Base-by-base conservation (phyloP, 2,113 vertebrate species). In the Todiramphus saurophagus region DNA sequence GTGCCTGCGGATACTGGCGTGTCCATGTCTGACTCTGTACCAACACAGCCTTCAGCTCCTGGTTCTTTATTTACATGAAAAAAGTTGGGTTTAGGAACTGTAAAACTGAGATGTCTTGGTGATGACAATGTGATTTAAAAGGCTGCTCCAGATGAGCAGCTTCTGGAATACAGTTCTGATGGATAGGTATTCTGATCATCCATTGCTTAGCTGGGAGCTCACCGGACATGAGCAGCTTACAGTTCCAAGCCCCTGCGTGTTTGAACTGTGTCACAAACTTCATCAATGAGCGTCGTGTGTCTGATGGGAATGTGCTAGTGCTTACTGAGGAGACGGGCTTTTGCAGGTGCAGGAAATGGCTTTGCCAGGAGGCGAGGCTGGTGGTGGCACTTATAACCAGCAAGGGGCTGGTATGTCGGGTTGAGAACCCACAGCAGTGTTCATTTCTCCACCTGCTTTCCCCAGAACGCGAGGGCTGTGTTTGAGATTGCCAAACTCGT, bases 261-360 rank as follows among this genome's bases (percentile, higher is more conserved):
- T 7, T 43, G 53, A 79, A 27, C 39, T 66, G 48, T 64, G 48
- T 64, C 85, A 79, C 64, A 56, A 16, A 72, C 48, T 56, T 73
- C 75, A 19, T 23, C 88, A 66, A 1, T 2, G 62, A 60, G 66
- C 58, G 5, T n/a, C 2, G 13, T 2, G 0, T 21, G 35, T 75
- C 60, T 2, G 2, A 33, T n/a, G 83, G 78, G 81, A 79, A 16
- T 1, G 62, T 72, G 67, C 35, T 5, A 5, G 33, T 10, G 44
- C 63, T 89, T 67, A 9, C 53, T 43, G 78, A 64, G 70, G 70
- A 66, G 63, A 41, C 21, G 43, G 37, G 39, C 67, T 58, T 80
- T n/a, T 83, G 92, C 90, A 96, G 95, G 75, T 95, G 95, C 88
- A 87, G 94, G 78, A 79, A 85, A 60, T 1, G 4, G 56, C 82